Evolutionary conservation across 2,888 invertebrate species (phyloP), one percentile per base, ranked within the genome.

Genomic region (Leucophenga montana): DNA sequence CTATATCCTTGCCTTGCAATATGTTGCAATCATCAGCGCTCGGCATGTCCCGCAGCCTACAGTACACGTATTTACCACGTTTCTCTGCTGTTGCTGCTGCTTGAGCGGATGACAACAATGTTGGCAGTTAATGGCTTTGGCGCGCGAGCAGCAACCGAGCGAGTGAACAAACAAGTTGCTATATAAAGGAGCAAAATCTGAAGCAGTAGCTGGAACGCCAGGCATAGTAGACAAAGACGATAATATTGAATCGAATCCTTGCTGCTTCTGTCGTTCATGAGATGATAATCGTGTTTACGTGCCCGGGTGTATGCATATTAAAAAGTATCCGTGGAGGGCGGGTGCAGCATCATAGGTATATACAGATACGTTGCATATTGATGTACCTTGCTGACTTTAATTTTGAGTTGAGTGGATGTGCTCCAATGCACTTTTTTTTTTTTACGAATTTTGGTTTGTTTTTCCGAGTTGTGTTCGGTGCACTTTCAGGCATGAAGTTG

Each of bases 281-380:
- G 81, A 82, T 83, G 84, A 82, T 82, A 82, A 82, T 82, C 81
- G 83, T 82, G 81, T 82, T 82, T 82, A 80, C 84, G 84, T 84
- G 81, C 84, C 81, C 76, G 71, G 27, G 27, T 75, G 62, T 50
- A 8, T 50, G 50, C 50, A 50, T 16, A 4, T 27, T 27, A 57
- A 44, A 22, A 27, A 27, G 27, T 27, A 27, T 27, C 27, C 4
- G 27, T 27, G 2, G 4, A 27, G 27, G 46, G 22, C 62, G 3
- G 39, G 11, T 5, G 11, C 8, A 5, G 11, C 4, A 39, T 3
- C 9, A 11, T 3, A 33, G 8, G 11, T 1, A 1, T 14, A 8
- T 8, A 13, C 50, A 11, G 50, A 18, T 50, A 16, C n/a, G 50
- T n/a, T 50, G 50, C 39, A 50, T 13, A 18, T 50, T 50, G 18